Evolutionary conservation across 2,113 vertebrate genomes (phyloP).

Genomic region (Orientallactaga bullata): DNA sequence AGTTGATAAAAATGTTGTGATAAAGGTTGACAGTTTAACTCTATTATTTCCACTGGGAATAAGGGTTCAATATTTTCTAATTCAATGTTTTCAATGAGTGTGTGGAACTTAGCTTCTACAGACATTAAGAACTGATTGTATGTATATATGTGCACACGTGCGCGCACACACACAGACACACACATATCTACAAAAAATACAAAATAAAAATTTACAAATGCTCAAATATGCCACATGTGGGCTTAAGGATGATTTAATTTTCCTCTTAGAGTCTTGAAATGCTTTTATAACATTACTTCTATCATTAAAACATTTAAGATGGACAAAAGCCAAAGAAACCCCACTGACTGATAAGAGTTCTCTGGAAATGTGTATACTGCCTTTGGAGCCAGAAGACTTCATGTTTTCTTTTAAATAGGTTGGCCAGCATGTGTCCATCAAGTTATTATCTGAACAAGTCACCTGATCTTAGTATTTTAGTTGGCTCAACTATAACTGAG

Average conservation of each 20-base stretch:
- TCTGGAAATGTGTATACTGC: background rate
- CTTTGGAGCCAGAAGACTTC: background rate
- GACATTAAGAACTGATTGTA: background rate
- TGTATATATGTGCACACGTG: too few relatives aligned
- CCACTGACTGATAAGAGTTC: background rate
- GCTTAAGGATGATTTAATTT: constrained; percentile 21
- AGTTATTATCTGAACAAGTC: background rate
- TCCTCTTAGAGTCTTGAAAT: constrained; percentile 30
- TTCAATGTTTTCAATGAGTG: background rate
- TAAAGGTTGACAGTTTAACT: background rate
- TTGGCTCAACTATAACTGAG: constrained; percentile 11
- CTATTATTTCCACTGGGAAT: background rate
- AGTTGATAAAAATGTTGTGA: background rate
- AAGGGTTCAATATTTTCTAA: background rate
- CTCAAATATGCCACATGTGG: background rate
- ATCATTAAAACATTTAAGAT: constrained; percentile 61
- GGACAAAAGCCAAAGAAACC: constrained; percentile 56
- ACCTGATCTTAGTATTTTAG: constrained; percentile 11
- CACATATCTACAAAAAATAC: background rate
- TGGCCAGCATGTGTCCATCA: background rate
- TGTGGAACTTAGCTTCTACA: background rate
- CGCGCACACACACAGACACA: background rate
- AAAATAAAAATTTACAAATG: background rate
- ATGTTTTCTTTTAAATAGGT: background rate
- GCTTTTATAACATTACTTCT: constrained; percentile 45